Evolutionary conservation across 2,113 vertebrate genomes (phyloP), one percentile per base, ranked within the genome.

Genomic region (Prochilodus magdalenae): DNA sequence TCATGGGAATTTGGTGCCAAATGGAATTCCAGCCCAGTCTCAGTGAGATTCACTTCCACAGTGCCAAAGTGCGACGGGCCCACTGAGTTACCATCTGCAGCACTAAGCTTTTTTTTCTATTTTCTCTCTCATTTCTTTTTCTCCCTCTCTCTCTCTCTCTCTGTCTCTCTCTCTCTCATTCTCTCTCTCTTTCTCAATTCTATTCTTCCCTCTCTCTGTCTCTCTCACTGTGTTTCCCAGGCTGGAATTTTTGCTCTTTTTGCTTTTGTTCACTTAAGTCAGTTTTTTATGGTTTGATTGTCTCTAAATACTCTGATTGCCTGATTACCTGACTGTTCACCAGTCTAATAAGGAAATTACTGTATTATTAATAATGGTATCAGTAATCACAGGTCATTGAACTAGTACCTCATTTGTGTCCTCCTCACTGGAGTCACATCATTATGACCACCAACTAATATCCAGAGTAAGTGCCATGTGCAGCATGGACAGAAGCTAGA

Each of bases 61-160:
- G 84, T 88, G 87, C 93, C 85, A 87, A 86, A 74, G 85, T 92
- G 84, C 87, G 88, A 22, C 69, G 75, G 86, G 86, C 92, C 91
- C 81, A 92, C 93, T 93, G 93, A 85, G 93, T 91, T 60, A 87
- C 94, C 92, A 94, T 94, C 92, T 94, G 93, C 81, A 87, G 82
- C 88, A 66, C 88, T 85, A 85, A 71, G 65, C 33, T 26, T 53
- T 11, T 49, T 16, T 53, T 16, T 53, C 51, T 53, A 2, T 53
- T 73, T 71, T 82, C 77, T 75, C 73, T 75, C 69, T 75, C 36
- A 24, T 65, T 71, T 26, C 22, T 27, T 73, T 30, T 27, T 47
- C 79, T 85, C 76, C 18, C 44, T 36, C 55, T 51, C 27, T 11
- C 12, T 59, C 26, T 60, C 7, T 30, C 26, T 77, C 26, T 65